Evolutionary conservation across 1,140 invertebrate species (phyloP), one percentile per base, ranked within the genome.

Genomic region (Musca vetustissima): DNA sequence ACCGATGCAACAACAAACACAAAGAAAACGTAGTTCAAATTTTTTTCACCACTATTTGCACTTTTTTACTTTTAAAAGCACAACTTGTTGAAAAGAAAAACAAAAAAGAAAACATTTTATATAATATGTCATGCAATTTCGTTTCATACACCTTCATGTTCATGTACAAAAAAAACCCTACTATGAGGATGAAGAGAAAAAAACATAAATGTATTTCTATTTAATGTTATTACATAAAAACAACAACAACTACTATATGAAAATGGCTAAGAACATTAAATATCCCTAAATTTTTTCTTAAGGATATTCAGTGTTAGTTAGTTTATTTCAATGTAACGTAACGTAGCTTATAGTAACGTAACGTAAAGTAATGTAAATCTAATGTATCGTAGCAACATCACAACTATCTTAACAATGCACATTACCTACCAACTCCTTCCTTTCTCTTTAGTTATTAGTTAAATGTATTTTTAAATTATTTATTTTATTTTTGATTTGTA

Each of bases 401-500:
- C n/a, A 64, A 43, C 61, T 43, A 21, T 64, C 36, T 64, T 64
- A 49, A 64, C 8, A 61, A 43, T 43, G 32, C 36, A 17, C 32
- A 52, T 52, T 52, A 61, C 32, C 17, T 61, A 36, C 36, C 7
- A 36, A 36, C 14, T 1, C 13, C 13, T 55, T 8, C 28, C 19
- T 32, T 61, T n/a, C 21, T 48, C 9, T 32, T 65, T 50, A 66
- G n/a, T 32, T 25, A 50, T 28, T 50, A 66, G 43, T 66, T 64
- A 24, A 49, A 66, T 50, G 21, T 66, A 66, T 50, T 55, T 53
- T 13, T 55, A 43, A 36, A 21, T 55, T 53, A 67, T 67, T 67
- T 67, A 67, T 55, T 67, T 67, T 55, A 67, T 67, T 67, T 67
- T 24, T 22, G 52, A 53, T 55, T 36, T 67, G 9, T 49, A 52